Percentiles rank a stretch among this genome's conserved stretches.
Conservation (phyloP, 1,140 invertebrate genomes). For the Listronotus bonariensis region DNA sequence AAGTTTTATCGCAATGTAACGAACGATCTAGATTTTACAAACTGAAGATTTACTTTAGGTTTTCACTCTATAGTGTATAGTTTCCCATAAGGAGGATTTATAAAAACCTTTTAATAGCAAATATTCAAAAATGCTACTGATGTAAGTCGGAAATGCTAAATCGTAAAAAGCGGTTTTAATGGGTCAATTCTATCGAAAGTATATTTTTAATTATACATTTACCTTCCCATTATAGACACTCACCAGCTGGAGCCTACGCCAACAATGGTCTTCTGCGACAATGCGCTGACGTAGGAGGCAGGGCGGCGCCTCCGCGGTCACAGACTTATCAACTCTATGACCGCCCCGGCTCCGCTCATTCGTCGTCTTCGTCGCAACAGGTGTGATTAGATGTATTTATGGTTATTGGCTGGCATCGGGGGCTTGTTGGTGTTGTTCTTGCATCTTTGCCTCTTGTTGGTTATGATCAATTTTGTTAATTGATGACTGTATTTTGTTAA, state of each 20-base stretch:
- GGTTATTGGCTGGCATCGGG: conserved; percentile 13
- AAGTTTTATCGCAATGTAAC: too few species aligned
- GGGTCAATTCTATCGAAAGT: neutral
- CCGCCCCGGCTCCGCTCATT: conserved; percentile 37
- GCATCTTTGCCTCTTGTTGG: conserved; percentile 4
- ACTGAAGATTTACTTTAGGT: too few species aligned
- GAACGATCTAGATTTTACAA: too few species aligned
- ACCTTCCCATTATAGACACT: conserved; percentile 48
- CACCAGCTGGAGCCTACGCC: conserved; percentile 47
- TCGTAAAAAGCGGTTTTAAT: too few species aligned
- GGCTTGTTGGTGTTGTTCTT: conserved; percentile 20
- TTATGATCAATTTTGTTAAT: too few species aligned
- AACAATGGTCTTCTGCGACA: conserved; percentile 50
- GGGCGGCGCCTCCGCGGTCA: conserved; percentile 46
- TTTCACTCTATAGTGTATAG: too few species aligned
- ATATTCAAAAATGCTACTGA: too few species aligned
- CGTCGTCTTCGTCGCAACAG: conserved; percentile 48
- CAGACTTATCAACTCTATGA: conserved; percentile 41
- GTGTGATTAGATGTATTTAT: conserved; percentile 35
- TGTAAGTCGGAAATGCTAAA: too few species aligned
- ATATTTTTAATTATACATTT: conserved; percentile 6
- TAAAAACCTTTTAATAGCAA: too few species aligned
- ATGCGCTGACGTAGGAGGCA: conserved; percentile 46
- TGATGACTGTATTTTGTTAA: too few species aligned
- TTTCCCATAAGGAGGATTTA: too few species aligned